These are phyloP conservation scores for Bergia sp. DNA, from an alignment of 92 coral and sea anemone genomes.

Conservation along the genomic window DNA sequence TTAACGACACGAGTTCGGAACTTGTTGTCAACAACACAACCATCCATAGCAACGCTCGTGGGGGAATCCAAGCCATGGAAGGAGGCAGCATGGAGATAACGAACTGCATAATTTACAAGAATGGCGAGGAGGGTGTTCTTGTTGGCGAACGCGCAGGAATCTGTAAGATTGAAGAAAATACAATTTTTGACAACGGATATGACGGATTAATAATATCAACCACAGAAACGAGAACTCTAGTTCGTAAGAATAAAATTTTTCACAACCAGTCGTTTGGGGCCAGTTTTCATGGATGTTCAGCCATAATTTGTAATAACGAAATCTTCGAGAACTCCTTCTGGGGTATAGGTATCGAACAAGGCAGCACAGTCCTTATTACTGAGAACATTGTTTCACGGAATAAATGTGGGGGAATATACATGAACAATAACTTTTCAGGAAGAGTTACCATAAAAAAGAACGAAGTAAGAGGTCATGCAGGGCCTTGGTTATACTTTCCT, in stretches of 20 bases:
- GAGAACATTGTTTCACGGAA: conserved; percentile 58
- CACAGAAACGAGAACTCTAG: background rate
- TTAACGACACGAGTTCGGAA: conserved; percentile 1
- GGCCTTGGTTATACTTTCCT: conserved; percentile 59
- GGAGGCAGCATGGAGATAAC: conserved; percentile 45
- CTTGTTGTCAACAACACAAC: conserved; percentile 13
- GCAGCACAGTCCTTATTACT: conserved; percentile 43
- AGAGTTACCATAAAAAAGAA: conserved; percentile 48
- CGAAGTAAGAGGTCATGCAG: conserved; percentile 59
- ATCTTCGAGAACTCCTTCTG: conserved; percentile 67
- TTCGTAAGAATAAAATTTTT: conserved; percentile 26
- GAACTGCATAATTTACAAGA: conserved; percentile 63
- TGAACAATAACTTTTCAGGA: conserved; percentile 52
- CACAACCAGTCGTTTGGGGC: conserved; percentile 31
- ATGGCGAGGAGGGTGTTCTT: conserved; percentile 70
- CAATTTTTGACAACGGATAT: conserved; percentile 54
- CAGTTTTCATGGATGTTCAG: conserved; percentile 22
- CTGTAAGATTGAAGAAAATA: conserved; percentile 54
- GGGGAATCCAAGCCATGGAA: conserved; percentile 31
- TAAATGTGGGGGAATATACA: conserved; percentile 73
- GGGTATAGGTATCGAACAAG: conserved; percentile 53
- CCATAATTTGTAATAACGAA: conserved; percentile 33
- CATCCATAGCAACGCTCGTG: conserved; percentile 34
- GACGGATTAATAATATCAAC: conserved; percentile 68
- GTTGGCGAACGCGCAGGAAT: conserved; percentile 64